Conservation (phyloP, 2,113 vertebrate genomes). For the Hucho hucho region DNA sequence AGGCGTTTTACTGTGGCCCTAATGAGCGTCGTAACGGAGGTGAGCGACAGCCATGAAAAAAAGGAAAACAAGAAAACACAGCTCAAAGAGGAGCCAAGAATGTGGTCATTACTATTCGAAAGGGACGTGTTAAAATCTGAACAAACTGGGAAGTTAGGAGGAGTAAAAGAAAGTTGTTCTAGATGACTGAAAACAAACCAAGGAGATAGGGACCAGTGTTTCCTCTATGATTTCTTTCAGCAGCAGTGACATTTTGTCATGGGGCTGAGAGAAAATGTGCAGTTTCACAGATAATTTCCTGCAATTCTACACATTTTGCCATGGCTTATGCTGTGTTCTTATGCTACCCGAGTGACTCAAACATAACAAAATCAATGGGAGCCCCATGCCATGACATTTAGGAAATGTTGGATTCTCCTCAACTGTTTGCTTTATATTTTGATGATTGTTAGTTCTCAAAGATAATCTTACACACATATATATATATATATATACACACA, state of each 20-base stretch:
- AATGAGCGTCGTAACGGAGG: constrained; percentile 22
- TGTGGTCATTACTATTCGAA: constrained; percentile 39
- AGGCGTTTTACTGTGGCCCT: constrained; percentile 10
- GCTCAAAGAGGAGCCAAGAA: constrained; percentile 36
- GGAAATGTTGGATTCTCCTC: too few species aligned
- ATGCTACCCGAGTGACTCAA: too few species aligned
- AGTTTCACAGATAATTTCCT: too few species aligned
- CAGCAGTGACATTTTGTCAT: too few species aligned
- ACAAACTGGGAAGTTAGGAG: constrained; percentile 2
- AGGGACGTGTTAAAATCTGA: constrained; percentile 56
- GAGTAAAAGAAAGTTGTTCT: constrained; percentile 28
- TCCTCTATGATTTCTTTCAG: too few species aligned
- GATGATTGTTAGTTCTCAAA: too few species aligned
- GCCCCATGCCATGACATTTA: too few species aligned
- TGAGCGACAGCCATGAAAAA: neutral
- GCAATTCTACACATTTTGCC: too few species aligned
- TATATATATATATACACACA: neutral
- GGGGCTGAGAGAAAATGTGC: too few species aligned
- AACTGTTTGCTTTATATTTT: too few species aligned
- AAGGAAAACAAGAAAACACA: constrained; percentile 18
- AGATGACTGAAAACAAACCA: constrained; percentile 39
- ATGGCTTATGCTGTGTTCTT: too few species aligned
- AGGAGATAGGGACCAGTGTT: neutral
- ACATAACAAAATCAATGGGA: too few species aligned
- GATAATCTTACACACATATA: neutral